Conservation (phyloP, 2,888 invertebrate species). For the Mayetiola destructor region DNA sequence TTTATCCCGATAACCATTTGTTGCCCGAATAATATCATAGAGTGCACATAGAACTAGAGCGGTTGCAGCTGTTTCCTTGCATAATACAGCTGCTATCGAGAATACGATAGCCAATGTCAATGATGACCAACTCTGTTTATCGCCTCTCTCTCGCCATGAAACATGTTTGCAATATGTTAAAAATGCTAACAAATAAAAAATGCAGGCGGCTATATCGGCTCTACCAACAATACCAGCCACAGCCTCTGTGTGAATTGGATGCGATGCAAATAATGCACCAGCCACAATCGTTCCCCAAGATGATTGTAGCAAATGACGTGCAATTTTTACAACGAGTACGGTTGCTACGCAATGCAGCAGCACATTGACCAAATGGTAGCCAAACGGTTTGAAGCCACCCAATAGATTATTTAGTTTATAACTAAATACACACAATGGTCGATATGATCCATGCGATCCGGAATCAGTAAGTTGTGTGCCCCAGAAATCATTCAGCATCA, state of each 20-base stretch:
- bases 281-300: slow-evolving; percentile 57
- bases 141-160: slow-evolving; percentile 41
- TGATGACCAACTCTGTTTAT: slow-evolving; percentile 41
- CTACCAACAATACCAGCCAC: slow-evolving; percentile 92
- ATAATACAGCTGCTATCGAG: slow-evolving; percentile 70
- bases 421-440: slow-evolving; percentile 79
- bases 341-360: slow-evolving; percentile 75
- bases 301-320: slow-evolving; percentile 52
- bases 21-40: slow-evolving; percentile 61
- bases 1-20: slow-evolving; percentile 37
- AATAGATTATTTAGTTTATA: slow-evolving; percentile 72
- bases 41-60: slow-evolving; percentile 79
- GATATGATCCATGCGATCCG: slow-evolving; percentile 93
- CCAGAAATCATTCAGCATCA: slow-evolving; percentile 94
- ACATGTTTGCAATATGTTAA: slow-evolving; percentile 72
- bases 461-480: slow-evolving; percentile 84
- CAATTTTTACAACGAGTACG: slow-evolving; percentile 63
- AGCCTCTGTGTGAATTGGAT: slow-evolving; percentile 94
- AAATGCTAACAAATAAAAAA: slow-evolving; percentile 78
- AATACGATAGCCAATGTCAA: slow-evolving; percentile 47
- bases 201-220: slow-evolving; percentile 83
- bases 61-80: slow-evolving; percentile 90
- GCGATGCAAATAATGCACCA: slow-evolving; percentile 80
- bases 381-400: slow-evolving; percentile 62
- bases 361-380: slow-evolving; percentile 77